phyloP scores from a whole-genome alignment of 2,888 invertebrate genomes.

The Latrodectus elegans region DNA sequence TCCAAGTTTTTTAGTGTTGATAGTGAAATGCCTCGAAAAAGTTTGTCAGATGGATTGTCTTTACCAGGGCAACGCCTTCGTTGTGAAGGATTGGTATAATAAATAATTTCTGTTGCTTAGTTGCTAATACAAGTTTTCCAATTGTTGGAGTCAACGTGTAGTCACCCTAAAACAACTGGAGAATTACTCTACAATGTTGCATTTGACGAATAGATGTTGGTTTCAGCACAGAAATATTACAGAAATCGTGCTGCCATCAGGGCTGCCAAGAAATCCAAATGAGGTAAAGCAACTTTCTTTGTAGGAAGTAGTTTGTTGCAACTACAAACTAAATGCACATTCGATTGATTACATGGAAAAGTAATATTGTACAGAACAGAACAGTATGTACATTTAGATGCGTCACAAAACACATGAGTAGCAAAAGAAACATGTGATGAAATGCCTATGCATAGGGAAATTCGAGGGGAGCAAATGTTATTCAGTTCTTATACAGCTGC shows the following conservation, averaged over 20 bases:
- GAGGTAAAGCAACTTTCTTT: conserved; percentile 70
- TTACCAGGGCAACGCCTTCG: conserved; percentile 71
- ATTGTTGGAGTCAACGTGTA: conserved; percentile 42
- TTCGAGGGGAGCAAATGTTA: no score
- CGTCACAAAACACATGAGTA: conserved; percentile 71
- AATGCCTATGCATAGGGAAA: conserved; percentile 18
- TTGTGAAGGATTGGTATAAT: not conserved
- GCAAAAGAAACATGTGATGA: not conserved
- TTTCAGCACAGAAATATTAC: not conserved
- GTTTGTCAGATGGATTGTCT: conserved; percentile 72
- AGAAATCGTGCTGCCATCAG: conserved; percentile 34
- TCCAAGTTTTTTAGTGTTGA: not conserved
- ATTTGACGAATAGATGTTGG: no score
- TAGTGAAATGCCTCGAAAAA: conserved; percentile 70
- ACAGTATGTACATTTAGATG: conserved; percentile 70
- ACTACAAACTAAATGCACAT: conserved; percentile 46
- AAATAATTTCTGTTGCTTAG: no score
- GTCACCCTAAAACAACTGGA: conserved; percentile 69
- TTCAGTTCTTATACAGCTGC: no score
- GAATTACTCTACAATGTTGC: conserved; percentile 44
- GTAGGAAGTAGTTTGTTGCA: conserved; percentile 70
- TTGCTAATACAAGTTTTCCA: conserved; percentile 70
- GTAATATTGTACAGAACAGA: conserved; percentile 68
- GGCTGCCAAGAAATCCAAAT: conserved; percentile 70
- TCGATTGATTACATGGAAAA: conserved; percentile 32